These are phyloP conservation scores for Fragum sueziense DNA, from an alignment of 2,888 invertebrate genomes.

Conservation along the genomic window DNA sequence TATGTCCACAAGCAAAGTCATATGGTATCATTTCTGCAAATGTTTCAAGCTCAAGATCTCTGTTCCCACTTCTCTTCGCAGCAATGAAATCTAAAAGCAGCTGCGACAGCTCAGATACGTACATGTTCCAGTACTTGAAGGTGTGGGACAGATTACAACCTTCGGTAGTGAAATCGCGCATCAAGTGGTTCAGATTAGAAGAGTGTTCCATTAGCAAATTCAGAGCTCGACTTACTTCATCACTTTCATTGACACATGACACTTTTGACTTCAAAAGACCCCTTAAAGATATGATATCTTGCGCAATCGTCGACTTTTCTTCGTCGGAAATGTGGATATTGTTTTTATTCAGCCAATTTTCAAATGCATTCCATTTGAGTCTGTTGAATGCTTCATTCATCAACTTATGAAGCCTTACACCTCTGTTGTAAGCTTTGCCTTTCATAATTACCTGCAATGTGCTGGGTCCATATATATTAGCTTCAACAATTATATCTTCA, in stretches of 20 bases:
- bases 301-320: background rate
- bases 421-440: slow-evolving; percentile 36
- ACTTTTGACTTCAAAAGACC: background rate
- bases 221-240: background rate
- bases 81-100: slow-evolving; percentile 23
- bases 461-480: slow-evolving; percentile 23
- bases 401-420: slow-evolving; percentile 27
- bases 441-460: slow-evolving; percentile 25
- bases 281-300: background rate
- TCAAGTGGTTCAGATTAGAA: background rate
- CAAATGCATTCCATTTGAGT: slow-evolving; percentile 15
- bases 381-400: slow-evolving; percentile 25
- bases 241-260: background rate
- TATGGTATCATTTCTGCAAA: slow-evolving; percentile 29
- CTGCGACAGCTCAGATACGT: slow-evolving; percentile 4
- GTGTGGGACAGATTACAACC: too few species aligned
- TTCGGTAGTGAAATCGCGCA: too few species aligned
- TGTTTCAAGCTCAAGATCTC: slow-evolving; percentile 26
- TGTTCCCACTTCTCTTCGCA: slow-evolving; percentile 18
- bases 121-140: slow-evolving; percentile 15
- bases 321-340: background rate
- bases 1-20: slow-evolving; percentile 16
- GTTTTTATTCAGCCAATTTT: slow-evolving; percentile 9
- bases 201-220: background rate
- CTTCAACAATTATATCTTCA: slow-evolving; percentile 21